Evolutionary conservation across 2,888 invertebrate genomes (phyloP).

Genomic region (Acheta domesticus): DNA sequence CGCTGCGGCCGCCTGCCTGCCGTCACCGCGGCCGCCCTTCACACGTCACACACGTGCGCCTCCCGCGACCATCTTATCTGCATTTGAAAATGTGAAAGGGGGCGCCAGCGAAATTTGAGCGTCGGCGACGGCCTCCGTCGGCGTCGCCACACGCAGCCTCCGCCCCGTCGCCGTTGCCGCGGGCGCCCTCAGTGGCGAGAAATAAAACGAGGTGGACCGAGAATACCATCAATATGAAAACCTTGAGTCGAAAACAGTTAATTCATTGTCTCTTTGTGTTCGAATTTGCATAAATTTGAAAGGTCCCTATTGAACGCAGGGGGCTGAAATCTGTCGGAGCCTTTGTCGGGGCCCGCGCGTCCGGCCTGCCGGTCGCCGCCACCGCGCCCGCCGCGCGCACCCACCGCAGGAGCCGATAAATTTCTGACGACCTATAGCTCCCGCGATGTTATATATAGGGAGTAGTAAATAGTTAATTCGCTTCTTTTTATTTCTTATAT

Average conservation of each 20-base stretch:
- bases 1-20: too few relatives aligned
- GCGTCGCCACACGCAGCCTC: neutral
- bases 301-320: conserved; percentile 11
- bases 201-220: neutral
- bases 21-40: too few relatives aligned
- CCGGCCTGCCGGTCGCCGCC: neutral
- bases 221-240: conserved; percentile 18
- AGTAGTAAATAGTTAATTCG: conserved; percentile 32
- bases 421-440: conserved; percentile 28
- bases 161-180: neutral
- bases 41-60: too few relatives aligned
- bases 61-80: too few relatives aligned
- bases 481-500: conserved; percentile 22
- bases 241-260: neutral
- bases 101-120: neutral
- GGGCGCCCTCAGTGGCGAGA: neutral
- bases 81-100: too few relatives aligned
- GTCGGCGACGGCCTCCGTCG: neutral
- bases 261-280: conserved; percentile 18
- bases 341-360: neutral
- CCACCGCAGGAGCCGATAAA: conserved; percentile 1
- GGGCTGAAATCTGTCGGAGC: conserved; percentile 3
- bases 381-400: neutral
- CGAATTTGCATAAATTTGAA: conserved; percentile 10
- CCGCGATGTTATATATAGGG: conserved; percentile 25